phyloP scores from a whole-genome alignment of 2,888 invertebrate genomes.

The Agrilus biguttatus region DNA sequence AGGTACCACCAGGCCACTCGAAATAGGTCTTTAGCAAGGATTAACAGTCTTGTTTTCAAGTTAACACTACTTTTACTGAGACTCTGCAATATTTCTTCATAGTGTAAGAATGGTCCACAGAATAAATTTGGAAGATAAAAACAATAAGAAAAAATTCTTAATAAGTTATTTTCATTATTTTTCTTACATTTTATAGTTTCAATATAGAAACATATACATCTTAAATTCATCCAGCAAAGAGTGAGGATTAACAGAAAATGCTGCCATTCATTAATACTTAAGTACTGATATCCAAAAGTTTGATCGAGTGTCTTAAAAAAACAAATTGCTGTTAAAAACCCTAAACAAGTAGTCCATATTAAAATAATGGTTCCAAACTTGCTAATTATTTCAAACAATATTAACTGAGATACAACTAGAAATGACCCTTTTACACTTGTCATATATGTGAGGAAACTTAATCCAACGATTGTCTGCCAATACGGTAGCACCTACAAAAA shows the following conservation, averaged over 20 bases:
- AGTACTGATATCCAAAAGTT: constrained; percentile 12
- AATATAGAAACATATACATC: constrained; percentile 62
- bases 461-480: constrained; percentile 40
- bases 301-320: constrained; percentile 24
- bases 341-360: constrained; percentile 42
- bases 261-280: constrained; percentile 11
- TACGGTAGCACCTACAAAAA: constrained; percentile 32
- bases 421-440: constrained; percentile 10
- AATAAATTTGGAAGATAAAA: constrained; percentile 74
- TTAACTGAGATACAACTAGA: constrained; percentile 33
- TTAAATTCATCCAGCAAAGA: constrained; percentile 56
- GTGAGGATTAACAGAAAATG: constrained; percentile 35
- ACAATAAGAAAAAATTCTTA: constrained; percentile 54
- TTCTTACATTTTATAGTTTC: constrained; percentile 34
- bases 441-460: constrained; percentile 30
- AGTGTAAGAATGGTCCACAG: constrained; percentile 72
- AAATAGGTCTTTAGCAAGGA: constrained; percentile 33
- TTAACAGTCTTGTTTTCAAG: constrained; percentile 25
- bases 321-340: constrained; percentile 37
- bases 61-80: constrained; percentile 20
- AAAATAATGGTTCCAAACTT: constrained; percentile 32
- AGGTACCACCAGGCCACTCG: constrained; percentile 54
- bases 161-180: constrained; percentile 19
- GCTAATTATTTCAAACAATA: constrained; percentile 37
- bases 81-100: constrained; percentile 48